Conservation (phyloP, 2,797 vertebrate genomes). For the Acestrorhynchus altus region DNA sequence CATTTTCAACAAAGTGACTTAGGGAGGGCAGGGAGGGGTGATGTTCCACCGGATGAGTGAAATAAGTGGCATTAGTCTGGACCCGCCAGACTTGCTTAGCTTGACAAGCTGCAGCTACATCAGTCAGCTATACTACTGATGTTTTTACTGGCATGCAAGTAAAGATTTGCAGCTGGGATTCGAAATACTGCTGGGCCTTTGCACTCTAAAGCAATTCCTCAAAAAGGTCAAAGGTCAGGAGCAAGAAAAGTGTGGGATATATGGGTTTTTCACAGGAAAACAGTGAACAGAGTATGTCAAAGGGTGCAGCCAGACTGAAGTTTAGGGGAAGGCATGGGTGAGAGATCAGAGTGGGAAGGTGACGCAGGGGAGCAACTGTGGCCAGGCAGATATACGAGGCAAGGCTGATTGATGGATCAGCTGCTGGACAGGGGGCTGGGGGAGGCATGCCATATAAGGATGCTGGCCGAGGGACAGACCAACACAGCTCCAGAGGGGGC, state of each 20-base stretch:
- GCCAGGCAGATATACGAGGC: slow-evolving; percentile 66
- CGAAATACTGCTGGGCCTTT: neutral
- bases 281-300: neutral
- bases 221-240: neutral
- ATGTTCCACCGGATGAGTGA: slow-evolving; percentile 19
- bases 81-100: slow-evolving; percentile 50
- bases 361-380: slow-evolving; percentile 44
- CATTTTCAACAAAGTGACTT: slow-evolving; percentile 50
- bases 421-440: slow-evolving; percentile 60
- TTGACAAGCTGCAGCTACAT: slow-evolving; percentile 30
- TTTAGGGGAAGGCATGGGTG: slow-evolving; percentile 9
- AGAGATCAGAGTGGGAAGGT: slow-evolving; percentile 5
- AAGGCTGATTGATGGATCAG: slow-evolving; percentile 68
- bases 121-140: neutral
- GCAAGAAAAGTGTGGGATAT: neutral
- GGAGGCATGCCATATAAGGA: slow-evolving; percentile 67
- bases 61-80: slow-evolving; percentile 44
- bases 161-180: neutral
- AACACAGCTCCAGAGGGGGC: neutral
- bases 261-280: neutral
- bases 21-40: slow-evolving; percentile 24
- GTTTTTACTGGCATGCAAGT: neutral
- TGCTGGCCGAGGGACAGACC: slow-evolving; percentile 42
- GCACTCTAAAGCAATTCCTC: neutral
- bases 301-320: neutral